Evolutionary conservation across 1,140 invertebrate species (phyloP).

Genomic region (Dreissena rostriformis): DNA sequence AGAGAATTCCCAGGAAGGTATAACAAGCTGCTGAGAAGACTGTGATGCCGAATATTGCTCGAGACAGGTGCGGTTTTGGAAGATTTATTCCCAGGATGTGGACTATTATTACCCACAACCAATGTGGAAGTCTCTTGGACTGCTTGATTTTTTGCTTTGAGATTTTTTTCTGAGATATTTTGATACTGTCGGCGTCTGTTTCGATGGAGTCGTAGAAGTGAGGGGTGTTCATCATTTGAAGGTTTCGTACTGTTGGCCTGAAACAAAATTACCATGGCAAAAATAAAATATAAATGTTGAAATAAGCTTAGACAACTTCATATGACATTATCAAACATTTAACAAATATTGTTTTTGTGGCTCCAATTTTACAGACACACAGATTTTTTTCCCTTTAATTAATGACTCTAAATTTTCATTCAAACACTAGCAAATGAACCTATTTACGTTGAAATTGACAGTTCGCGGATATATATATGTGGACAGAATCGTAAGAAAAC

Average conservation of each 20-base stretch:
- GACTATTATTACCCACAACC: constrained; percentile 68
- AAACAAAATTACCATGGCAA: not conserved
- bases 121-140: constrained; percentile 66
- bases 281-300: too few species aligned
- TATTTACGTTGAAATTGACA: too few species aligned
- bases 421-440: too few species aligned
- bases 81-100: constrained; percentile 69
- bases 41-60: constrained; percentile 76
- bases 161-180: constrained; percentile 24
- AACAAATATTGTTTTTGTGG: too few species aligned
- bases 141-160: constrained; percentile 55
- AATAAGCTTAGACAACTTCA: too few species aligned
- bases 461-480: too few species aligned
- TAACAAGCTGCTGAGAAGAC: constrained; percentile 68
- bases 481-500: too few species aligned
- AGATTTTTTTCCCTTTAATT: too few species aligned
- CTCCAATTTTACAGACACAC: too few species aligned
- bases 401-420: too few species aligned
- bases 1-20: constrained; percentile 69
- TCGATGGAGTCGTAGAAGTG: constrained; percentile 53
- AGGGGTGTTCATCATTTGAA: constrained; percentile 16
- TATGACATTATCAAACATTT: too few species aligned
- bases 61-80: constrained; percentile 69
- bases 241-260: constrained; percentile 33
- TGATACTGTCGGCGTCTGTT: not conserved